Conservation (phyloP, 2,888 invertebrate genomes). For the Rhorus exstirpatorius region DNA sequence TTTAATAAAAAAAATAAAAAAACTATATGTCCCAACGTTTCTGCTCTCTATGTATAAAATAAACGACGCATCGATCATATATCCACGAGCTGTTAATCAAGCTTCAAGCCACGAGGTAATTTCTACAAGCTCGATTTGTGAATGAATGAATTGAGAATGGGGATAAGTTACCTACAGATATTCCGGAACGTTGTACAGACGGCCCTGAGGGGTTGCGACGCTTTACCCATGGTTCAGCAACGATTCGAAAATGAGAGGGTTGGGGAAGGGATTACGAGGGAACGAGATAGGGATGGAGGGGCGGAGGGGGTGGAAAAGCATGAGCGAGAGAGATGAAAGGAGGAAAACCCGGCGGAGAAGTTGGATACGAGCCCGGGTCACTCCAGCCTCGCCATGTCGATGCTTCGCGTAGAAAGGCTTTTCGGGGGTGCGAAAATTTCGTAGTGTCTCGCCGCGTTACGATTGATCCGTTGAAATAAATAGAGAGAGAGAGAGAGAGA, state of each 20-base stretch:
- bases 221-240: slow-evolving; percentile 13
- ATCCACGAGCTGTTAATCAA: slow-evolving; percentile 10
- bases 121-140: slow-evolving; percentile 5
- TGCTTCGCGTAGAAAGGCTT: slow-evolving; percentile 79
- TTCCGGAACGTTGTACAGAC: slow-evolving; percentile 18
- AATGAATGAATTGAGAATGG: slow-evolving; percentile 21
- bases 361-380: slow-evolving; percentile 84
- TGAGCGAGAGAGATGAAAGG: slow-evolving; percentile 49
- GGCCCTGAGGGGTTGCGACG: slow-evolving; percentile 41
- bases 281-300: background rate
- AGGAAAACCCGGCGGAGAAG: slow-evolving; percentile 79
- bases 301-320: slow-evolving; percentile 22
- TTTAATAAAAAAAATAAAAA: too few species aligned
- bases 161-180: slow-evolving; percentile 22
- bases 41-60: background rate
- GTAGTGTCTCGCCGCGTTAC: slow-evolving; percentile 66
- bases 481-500: slow-evolving; percentile 13
- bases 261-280: background rate
- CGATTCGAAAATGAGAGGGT: background rate
- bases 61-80: background rate
- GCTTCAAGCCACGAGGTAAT: background rate
- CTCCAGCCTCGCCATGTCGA: slow-evolving; percentile 84
- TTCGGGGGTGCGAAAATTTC: slow-evolving; percentile 80
- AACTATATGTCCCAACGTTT: too few species aligned
- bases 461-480: slow-evolving; percentile 68